Evolutionary conservation across 2,113 vertebrate genomes (phyloP).

Genomic region (Leucoraja erinaceus): DNA sequence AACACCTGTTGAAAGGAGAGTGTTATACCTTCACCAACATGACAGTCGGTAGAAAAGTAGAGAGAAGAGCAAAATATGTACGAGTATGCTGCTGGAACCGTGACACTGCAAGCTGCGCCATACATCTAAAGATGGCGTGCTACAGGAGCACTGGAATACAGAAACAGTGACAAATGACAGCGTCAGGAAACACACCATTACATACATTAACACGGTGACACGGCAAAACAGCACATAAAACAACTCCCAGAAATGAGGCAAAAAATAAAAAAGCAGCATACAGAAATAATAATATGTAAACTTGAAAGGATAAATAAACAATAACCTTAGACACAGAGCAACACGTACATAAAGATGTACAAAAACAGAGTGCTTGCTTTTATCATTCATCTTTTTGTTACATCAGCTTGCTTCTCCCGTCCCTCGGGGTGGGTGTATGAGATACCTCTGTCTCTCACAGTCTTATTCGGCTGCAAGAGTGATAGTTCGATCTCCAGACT

Average conservation of each 20-base stretch:
- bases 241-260: neutral
- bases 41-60: neutral
- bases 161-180: neutral
- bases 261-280: neutral
- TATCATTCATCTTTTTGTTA: neutral
- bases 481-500: neutral
- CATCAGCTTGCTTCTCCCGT: neutral
- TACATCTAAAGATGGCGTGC: neutral
- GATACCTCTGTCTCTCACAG: neutral
- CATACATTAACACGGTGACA: neutral
- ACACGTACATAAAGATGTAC: neutral
- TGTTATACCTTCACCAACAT: neutral
- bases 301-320: neutral
- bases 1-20: neutral
- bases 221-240: neutral
- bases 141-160: neutral
- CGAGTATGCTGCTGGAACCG: neutral
- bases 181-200: neutral
- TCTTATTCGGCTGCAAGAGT: neutral
- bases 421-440: neutral
- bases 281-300: neutral
- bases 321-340: neutral
- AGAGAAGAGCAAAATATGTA: neutral
- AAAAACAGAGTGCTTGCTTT: neutral
- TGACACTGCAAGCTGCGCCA: neutral